Base-by-base conservation (phyloP, 2,113 vertebrate genomes). In the Shinisaurus crocodilurus region DNA sequence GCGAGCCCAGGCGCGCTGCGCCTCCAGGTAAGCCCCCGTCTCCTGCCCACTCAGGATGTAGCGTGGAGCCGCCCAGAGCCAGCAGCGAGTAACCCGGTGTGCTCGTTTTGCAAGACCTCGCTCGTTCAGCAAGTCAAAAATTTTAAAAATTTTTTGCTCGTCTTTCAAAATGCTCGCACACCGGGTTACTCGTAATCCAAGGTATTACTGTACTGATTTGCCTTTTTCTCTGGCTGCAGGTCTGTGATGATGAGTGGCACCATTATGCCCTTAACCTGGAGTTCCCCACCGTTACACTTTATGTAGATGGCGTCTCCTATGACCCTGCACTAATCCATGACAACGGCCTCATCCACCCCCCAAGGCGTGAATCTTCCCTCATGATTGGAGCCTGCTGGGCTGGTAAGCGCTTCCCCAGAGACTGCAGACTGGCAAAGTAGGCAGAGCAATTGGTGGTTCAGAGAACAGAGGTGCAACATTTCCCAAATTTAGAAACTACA, bases 311-410 rank as follows among this genome's bases (percentile, higher is more conserved):
- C 0, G 99, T 99, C 93, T 99, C 99, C 43, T 99, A 99, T 0
- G 99, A 99, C 97, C 99, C 99, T 0, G 99, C 99, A 16, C 98
- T 99, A 84, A 99, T 99, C 94, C 98, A 99, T 0, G 99, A 99
- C 97, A 99, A 99, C 0, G 99, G 99, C 63, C 98, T 99, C 93
- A 98, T 99, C 88, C 99, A 98, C 7, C 98, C 98, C 0, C 99
- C 99, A 0, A 95, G 95, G 40, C 98, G 97, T 5, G 98, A 97
- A 18, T 98, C 99, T 60, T 97, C 97, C 0, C 97, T 99, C 96
- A 97, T 98, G 97, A 98, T 99, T 0, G 99, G 99, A 43, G 99
- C 98, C 91, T 99, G 99, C 96, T 99, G 99, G 99, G 82, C 95
- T 0, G 94, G 97, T 97, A 92, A 96, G 97, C 45, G 6, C 54